Evolutionary conservation across 2,888 invertebrate genomes (phyloP).

Genomic region (Cactoblastis cactorum): DNA sequence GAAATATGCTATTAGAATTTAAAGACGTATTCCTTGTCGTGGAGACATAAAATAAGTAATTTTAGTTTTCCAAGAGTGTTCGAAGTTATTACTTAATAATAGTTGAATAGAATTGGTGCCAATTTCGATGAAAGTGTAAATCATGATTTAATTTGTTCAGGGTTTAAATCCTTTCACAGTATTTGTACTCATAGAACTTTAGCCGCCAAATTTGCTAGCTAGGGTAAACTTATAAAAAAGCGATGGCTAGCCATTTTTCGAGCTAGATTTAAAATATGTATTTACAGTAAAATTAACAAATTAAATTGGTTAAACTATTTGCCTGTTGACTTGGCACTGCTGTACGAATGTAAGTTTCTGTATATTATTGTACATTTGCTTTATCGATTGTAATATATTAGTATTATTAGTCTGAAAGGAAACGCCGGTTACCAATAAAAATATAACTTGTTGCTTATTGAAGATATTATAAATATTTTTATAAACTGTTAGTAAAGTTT

Average conservation of each 20-base stretch:
- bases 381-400: constrained; percentile 68
- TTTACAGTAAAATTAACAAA: neutral
- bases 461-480: constrained; percentile 68
- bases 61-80: constrained; percentile 70
- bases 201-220: neutral
- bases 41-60: constrained; percentile 48
- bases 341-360: constrained; percentile 64
- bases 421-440: constrained; percentile 80
- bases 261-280: too few relatives aligned
- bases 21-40: constrained; percentile 55
- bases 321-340: constrained; percentile 12
- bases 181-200: neutral
- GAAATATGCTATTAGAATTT: constrained; percentile 42
- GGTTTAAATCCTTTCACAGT: neutral
- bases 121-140: constrained; percentile 29
- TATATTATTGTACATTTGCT: constrained; percentile 71
- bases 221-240: neutral
- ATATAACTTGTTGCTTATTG: constrained; percentile 78
- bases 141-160: neutral
- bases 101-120: constrained; percentile 43
- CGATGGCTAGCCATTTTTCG: too few relatives aligned
- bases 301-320: neutral
- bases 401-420: constrained; percentile 78
- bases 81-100: constrained; percentile 53
- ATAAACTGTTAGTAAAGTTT: constrained; percentile 71